Conservation (phyloP, 92 coral and sea anemone genomes). For the Hydrozoanthus gracilis region DNA sequence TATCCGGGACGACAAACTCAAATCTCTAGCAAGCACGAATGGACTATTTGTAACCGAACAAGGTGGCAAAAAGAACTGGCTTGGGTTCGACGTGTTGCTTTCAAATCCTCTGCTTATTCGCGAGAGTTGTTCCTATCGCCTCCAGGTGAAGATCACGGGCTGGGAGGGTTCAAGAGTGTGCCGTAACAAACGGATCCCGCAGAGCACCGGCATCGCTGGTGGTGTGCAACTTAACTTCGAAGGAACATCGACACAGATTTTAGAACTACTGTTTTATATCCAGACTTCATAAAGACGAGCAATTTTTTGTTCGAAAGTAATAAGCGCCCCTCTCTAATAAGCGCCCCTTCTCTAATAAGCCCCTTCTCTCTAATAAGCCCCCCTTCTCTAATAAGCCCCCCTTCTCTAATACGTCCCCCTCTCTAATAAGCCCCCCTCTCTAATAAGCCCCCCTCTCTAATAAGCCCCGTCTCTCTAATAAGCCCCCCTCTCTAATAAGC, state of each 20-base stretch:
- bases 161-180: slow-evolving; percentile 17
- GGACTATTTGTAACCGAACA: slow-evolving; percentile 28
- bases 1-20: slow-evolving; percentile 33
- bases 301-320: not conserved
- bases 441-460: too few species aligned
- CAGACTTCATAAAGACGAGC: slow-evolving; percentile 15
- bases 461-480: too few species aligned
- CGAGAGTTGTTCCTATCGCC: not conserved
- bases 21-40: slow-evolving; percentile 27
- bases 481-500: too few species aligned
- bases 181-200: slow-evolving; percentile 42
- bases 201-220: slow-evolving; percentile 38
- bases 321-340: not conserved
- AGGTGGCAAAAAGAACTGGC: slow-evolving; percentile 48
- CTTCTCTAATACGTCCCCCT: too few species aligned
- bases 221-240: slow-evolving; percentile 43
- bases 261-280: slow-evolving; percentile 40
- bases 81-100: slow-evolving; percentile 66
- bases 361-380: too few species aligned
- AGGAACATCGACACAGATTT: slow-evolving; percentile 45
- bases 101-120: slow-evolving; percentile 38
- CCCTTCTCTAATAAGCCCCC: too few species aligned
- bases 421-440: too few species aligned
- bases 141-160: slow-evolving; percentile 24
- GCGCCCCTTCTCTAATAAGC: not conserved